Base-by-base conservation (phyloP, 2,797 vertebrate genomes). In the Avahi laniger region DNA sequence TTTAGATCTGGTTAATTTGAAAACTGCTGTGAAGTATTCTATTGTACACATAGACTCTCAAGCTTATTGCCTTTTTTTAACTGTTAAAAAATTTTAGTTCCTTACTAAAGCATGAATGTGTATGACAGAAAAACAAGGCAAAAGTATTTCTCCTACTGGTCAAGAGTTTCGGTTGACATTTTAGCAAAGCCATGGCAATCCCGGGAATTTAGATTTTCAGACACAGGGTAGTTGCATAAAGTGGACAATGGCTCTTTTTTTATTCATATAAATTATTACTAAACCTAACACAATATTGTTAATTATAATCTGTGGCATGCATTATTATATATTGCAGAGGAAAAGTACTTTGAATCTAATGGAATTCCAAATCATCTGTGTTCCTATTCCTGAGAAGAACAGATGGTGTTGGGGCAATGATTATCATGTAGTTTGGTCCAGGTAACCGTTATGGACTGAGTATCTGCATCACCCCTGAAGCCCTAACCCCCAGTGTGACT, bases 81-180 rank as follows among this genome's bases (percentile, higher is more conserved):
- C 35, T 54, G 13, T 83, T 79, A 70, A 79, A 82, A 26, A 43
- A 0, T 35, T 89, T 79, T 30, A 72, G 70, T 63, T 85, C 11
- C 26, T 69, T 50, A 30, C 12, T 85, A 38, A 86, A 14, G n/a
- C 10, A 48, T 87, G 69, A 35, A 57, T 35, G 5, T 38, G 5
- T 50, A 38, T 63, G 20, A 50, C 17, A 86, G 20, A 59, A 91
- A 75, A 88, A 48, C 12, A 91, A 80, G 67, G n/a, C 13, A 70
- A n/a, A 59, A 57, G 7, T 86, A 59, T 59, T 87, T 95, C 48
- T 57, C 30, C 69, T 61, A 41, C 20, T 89, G 12, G 24, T 78
- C 35, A 93, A 78, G 28, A 67, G 48, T 89, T 91, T 89, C 54
- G 18, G 18, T 92, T 96, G 82, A 93, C 65, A 54, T 93, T 86